Evolutionary conservation across 2,888 invertebrate genomes (phyloP), one percentile per base, ranked within the genome.

Genomic region (Ligdia adustata): DNA sequence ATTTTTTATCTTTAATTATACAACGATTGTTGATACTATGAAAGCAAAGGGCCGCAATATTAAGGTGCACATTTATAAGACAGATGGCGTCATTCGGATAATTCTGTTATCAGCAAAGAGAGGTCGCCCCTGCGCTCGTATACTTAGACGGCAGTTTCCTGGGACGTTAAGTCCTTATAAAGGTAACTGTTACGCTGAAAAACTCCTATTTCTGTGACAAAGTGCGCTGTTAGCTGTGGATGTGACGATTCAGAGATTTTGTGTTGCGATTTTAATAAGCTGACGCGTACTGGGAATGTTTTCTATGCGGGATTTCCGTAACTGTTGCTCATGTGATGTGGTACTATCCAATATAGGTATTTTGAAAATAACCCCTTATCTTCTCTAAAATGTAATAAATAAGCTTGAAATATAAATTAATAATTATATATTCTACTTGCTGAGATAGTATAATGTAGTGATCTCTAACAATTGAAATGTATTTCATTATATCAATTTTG

Each of bases 81-180:
- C 86, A 91, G 91, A 92, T 92, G 88, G 91, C 84, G 86, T 91
- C 87, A 91, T 92, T 92, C 85, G 91, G 91, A 91, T 92, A 92
- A 92, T 92, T 92, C 92, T 91, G 91, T 92, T 92, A 92, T 92
- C 92, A 91, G 84, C 85, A 77, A 79, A 65, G 79, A 79, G 85
- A 88, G 87, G 84, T 85, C 82, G 79, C 81, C 81, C 40, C 79
- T 73, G 75, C 70, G 77, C 80, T 82, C 83, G 83, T 86, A 82
- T 82, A 81, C 86, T 84, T 78, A 80, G 80, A 81, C 72, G 84
- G 78, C 83, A 81, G 82, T 87, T 87, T 82, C 80, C 79, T 78
- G 71, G 76, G 81, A 83, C 82, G 81, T 83, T 83, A 86, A 84
- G 82, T 79, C 82, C 82, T 83, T 82, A 83, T 82, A 82, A 85